Conservation (phyloP, 2,888 invertebrate species). For the Ophonus ardosiacus region DNA sequence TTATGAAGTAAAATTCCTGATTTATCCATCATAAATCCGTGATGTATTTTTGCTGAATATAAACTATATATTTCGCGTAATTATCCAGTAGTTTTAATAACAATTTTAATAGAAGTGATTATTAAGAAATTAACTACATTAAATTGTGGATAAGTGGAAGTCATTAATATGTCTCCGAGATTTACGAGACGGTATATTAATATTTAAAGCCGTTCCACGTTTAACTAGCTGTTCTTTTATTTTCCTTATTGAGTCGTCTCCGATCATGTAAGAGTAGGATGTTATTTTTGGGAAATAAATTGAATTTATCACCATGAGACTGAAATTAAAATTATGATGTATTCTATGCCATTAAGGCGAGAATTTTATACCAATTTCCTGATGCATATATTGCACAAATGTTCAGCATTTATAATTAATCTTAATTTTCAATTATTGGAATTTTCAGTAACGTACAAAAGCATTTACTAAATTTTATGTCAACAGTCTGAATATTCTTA, state of each 20-base stretch:
- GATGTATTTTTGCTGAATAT: background rate
- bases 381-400: background rate
- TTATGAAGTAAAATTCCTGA: background rate
- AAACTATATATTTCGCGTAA: background rate
- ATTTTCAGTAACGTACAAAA: too few species aligned
- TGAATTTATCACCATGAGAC: background rate
- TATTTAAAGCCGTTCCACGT: background rate
- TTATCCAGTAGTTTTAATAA: slow-evolving; percentile 2
- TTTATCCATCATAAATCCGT: background rate
- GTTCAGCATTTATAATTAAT: background rate
- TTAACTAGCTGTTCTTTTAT: background rate
- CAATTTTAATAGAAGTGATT: slow-evolving; percentile 23
- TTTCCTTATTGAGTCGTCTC: slow-evolving; percentile 1
- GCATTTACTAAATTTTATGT: too few species aligned
- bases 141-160: slow-evolving; percentile 21
- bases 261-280: background rate
- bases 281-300: slow-evolving; percentile 1
- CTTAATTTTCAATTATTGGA: too few species aligned
- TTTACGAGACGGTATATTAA: slow-evolving; percentile 13
- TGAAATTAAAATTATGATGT: background rate
- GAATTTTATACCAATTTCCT: background rate
- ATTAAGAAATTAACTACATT: slow-evolving; percentile 23
- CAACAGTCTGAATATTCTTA: too few species aligned
- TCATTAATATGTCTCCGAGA: slow-evolving; percentile 2
- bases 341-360: background rate